These are phyloP conservation scores for Scaeva pyrastri DNA, from an alignment of 2,888 invertebrate genomes.

Conservation along the genomic window DNA sequence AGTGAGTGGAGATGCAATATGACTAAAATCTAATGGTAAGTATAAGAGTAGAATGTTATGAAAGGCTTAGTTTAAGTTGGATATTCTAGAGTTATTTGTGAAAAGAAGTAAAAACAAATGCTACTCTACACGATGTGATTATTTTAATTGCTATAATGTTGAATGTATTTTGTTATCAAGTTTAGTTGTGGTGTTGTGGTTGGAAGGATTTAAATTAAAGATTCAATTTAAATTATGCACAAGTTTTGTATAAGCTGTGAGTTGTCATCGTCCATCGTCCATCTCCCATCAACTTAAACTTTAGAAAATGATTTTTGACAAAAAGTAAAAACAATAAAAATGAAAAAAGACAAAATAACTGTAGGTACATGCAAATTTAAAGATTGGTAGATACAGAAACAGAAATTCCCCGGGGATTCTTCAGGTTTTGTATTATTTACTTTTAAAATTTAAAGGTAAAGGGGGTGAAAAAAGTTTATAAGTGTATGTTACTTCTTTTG, in stretches of 20 bases:
- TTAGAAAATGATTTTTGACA: too few species aligned
- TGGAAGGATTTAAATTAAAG: slow-evolving; percentile 17
- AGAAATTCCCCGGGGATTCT: too few species aligned
- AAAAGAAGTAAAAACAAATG: background rate
- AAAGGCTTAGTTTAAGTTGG: slow-evolving; percentile 31
- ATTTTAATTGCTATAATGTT: slow-evolving; percentile 56
- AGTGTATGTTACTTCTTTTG: too few species aligned
- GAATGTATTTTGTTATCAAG: slow-evolving; percentile 12
- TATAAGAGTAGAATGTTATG: slow-evolving; percentile 12
- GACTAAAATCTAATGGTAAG: slow-evolving; percentile 1
- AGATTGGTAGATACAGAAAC: too few species aligned
- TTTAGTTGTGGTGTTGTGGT: background rate
- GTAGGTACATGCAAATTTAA: too few species aligned
- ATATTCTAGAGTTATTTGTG: background rate
- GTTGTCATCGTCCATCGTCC: too few species aligned
- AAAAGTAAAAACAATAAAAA: too few species aligned
- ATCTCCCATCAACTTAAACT: too few species aligned
- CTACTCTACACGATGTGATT: slow-evolving; percentile 42
- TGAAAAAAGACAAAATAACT: too few species aligned
- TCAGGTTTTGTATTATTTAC: too few species aligned
- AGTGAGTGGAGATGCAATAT: slow-evolving; percentile 10
- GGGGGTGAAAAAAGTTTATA: too few species aligned
- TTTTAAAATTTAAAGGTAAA: too few species aligned
- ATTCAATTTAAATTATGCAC: background rate
- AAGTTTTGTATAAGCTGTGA: background rate